These are phyloP conservation scores for Anser cygnoides DNA, from an alignment of 2,113 vertebrate species.

Conservation along the genomic window DNA sequence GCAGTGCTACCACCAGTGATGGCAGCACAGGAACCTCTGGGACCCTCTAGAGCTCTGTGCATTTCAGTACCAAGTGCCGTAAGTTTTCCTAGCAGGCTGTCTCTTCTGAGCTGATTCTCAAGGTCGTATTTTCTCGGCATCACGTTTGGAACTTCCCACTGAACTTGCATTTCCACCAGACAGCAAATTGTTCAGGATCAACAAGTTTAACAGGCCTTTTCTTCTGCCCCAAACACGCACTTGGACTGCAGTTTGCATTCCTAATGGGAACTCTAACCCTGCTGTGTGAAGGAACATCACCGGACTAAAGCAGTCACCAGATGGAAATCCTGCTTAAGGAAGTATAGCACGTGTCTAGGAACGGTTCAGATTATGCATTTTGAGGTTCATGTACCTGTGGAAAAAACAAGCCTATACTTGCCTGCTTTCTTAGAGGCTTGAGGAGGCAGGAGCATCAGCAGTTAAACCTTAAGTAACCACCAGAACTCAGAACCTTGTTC, in stretches of 20 bases:
- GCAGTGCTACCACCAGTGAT: fast-evolving
- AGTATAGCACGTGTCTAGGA: background rate
- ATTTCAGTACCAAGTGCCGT: background rate
- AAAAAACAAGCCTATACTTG: background rate
- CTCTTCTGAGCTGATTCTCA: background rate
- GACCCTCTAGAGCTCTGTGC: background rate
- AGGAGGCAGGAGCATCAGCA: background rate
- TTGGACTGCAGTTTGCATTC: background rate
- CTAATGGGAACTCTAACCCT: background rate
- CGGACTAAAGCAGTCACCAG: background rate
- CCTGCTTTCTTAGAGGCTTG: background rate
- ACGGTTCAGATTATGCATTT: background rate
- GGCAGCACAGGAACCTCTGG: background rate
- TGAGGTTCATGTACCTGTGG: background rate
- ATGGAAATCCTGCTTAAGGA: background rate
- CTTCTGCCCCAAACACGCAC: fast-evolving
- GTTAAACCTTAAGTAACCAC: background rate
- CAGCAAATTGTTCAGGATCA: background rate
- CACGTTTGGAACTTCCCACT: background rate
- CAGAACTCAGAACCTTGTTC: background rate
- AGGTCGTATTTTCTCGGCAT: background rate
- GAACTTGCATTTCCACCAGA: background rate
- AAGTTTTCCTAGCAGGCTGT: background rate
- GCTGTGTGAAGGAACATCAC: background rate
- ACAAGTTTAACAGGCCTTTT: background rate